Evolutionary conservation across 1,140 invertebrate genomes (phyloP).

Genomic region (Heterodera carotae): DNA sequence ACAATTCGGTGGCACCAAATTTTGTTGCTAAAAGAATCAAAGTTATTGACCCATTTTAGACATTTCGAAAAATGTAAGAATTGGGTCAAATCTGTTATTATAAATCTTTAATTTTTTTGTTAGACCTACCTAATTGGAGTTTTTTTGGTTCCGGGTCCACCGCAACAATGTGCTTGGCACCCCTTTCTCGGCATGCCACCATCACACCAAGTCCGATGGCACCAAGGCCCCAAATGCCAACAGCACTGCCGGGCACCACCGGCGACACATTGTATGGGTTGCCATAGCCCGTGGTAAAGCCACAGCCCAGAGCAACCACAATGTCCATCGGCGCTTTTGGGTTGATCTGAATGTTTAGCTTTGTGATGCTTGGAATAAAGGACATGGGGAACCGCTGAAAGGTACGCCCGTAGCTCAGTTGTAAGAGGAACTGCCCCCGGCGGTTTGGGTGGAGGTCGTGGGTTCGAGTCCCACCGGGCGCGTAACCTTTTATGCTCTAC

Average conservation of each 20-base stretch:
- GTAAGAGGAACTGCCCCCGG: no score
- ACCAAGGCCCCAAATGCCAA: constrained; percentile 86
- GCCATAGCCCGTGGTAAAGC: constrained; percentile 75
- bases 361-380: no score
- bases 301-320: constrained; percentile 92
- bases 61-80: constrained; percentile 53
- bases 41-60: constrained; percentile 70
- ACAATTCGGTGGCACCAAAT: constrained; percentile 69
- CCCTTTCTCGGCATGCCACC: constrained; percentile 84
- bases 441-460: no score
- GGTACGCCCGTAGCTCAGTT: no score
- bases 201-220: constrained; percentile 86
- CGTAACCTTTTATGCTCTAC: no score
- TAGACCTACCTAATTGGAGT: constrained; percentile 66
- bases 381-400: no score
- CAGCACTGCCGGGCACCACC: constrained; percentile 77
- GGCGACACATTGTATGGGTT: constrained; percentile 91
- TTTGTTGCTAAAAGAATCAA: constrained; percentile 70
- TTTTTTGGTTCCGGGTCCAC: constrained; percentile 87
- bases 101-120: no score
- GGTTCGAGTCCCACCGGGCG: no score
- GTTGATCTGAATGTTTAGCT: constrained; percentile 65
- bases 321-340: constrained; percentile 79
- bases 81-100: background rate
- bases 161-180: constrained; percentile 88